Base-by-base conservation (phyloP, 2,888 invertebrate species). In the Lepidonotus clava region DNA sequence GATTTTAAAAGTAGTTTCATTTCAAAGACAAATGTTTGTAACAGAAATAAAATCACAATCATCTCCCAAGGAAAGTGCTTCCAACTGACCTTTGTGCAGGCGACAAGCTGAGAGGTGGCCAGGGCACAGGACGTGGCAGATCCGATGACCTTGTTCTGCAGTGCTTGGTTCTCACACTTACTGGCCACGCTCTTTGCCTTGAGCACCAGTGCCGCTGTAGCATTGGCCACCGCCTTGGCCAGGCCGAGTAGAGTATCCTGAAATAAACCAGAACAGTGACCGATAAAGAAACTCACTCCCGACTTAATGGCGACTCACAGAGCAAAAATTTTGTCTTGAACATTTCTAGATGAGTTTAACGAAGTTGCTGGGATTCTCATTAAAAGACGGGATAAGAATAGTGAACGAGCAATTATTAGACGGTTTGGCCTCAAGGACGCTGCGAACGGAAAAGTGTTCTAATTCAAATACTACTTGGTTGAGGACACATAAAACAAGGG, bases 211-310 rank as follows among this genome's bases (percentile, higher is more conserved):
- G 98, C 97, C 0, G 99, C 99, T 0, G 99, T 99, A 0, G 98
- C 98, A 94, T 99, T 99, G 66, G 99, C 99, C 41, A 99, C 99
- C 0, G 97, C 98, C 95, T 99, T 99, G 6, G 99, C 99, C 90
- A 99, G 95, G 0, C 97, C 97, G 36, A 99, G 95, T 0, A 99
- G 96, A 95, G 98, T 97, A 91, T 99, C 99, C 95, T 95, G 91
- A n/a, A n/a, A n/a, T n/a, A n/a, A n/a, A n/a, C n/a, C n/a, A n/a
- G n/a, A n/a, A n/a, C n/a, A n/a, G n/a, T n/a, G n/a, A n/a, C n/a
- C n/a, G n/a, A n/a, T n/a, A n/a, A n/a, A n/a, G n/a, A n/a, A n/a
- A n/a, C n/a, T n/a, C n/a, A n/a, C n/a, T n/a, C n/a, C n/a, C n/a
- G n/a, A n/a, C n/a, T n/a, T n/a, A n/a, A n/a, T n/a, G n/a, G n/a